A percentile compares a stretch with the other conserved stretches of the same genome.
phyloP scores from a whole-genome alignment of 2,797 vertebrate genomes.

The Sphenodon punctatus region DNA sequence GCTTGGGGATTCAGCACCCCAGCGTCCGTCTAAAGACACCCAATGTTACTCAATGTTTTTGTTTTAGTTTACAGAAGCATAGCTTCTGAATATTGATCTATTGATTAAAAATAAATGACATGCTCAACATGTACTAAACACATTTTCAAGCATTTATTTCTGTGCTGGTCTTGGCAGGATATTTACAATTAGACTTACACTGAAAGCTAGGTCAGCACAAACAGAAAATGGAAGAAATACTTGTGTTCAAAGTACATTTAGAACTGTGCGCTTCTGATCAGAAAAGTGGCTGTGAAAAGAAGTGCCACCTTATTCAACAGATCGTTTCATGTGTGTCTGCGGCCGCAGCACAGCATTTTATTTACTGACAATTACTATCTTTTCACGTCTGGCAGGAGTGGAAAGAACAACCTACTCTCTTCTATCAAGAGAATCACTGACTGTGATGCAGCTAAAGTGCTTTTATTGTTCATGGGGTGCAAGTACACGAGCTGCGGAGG shows the following conservation, averaged over 20 bases:
- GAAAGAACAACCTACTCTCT: too few species aligned
- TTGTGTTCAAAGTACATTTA: neutral
- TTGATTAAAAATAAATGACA: neutral
- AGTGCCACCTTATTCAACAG: neutral
- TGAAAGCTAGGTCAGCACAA: neutral
- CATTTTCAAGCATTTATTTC: neutral
- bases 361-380: too few species aligned
- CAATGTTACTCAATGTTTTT: neutral
- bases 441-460: neutral
- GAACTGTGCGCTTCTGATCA: neutral
- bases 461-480: slow-evolving; percentile 30
- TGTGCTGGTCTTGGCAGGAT: neutral
- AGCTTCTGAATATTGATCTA: neutral
- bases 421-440: neutral
- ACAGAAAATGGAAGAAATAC: neutral
- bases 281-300: neutral
- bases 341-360: too few species aligned
- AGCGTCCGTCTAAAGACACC: too few species aligned
- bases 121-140: neutral
- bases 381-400: too few species aligned
- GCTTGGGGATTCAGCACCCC: too few species aligned
- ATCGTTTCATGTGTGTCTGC: too few species aligned
- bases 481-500: too few species aligned
- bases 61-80: neutral
- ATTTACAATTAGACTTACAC: neutral